Evolutionary conservation across 2,797 vertebrate genomes (phyloP).

Genomic region (Halcyon leucocephala): DNA sequence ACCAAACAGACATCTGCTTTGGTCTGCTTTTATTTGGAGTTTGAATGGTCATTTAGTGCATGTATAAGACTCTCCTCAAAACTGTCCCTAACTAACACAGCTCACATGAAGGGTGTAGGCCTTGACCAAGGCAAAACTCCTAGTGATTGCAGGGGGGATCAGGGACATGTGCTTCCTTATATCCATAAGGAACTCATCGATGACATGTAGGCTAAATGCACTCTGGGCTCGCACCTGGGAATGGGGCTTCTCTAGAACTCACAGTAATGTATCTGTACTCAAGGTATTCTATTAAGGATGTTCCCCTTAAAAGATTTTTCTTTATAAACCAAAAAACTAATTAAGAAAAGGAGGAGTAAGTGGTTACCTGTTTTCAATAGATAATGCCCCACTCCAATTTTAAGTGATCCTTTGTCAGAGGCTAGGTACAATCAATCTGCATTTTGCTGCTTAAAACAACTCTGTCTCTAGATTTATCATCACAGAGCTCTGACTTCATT

Average conservation of each 20-base stretch:
- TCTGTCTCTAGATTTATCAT: neutral
- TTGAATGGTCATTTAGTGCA: neutral
- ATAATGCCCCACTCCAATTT: neutral
- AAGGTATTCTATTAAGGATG: neutral
- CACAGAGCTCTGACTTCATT: neutral
- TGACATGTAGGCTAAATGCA: neutral
- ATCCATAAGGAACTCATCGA: neutral
- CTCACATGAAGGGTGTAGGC: neutral
- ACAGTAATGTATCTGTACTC: neutral
- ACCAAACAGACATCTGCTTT: neutral
- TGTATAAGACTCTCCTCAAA: neutral
- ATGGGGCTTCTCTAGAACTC: neutral
- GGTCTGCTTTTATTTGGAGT: neutral
- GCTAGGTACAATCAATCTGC: neutral
- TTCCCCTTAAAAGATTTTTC: neutral
- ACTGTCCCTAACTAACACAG: neutral
- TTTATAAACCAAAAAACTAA: neutral
- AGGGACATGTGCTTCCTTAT: accelerated
- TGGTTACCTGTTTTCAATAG: neutral
- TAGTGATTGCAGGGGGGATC: neutral
- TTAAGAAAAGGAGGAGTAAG: neutral
- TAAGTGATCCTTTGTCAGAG: neutral
- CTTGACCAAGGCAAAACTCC: neutral
- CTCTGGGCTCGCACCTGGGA: neutral
- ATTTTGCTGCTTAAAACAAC: neutral